Evolutionary conservation across 1,140 invertebrate species (phyloP), one percentile per base, ranked within the genome.

Genomic region (Procambarus clarkii): DNA sequence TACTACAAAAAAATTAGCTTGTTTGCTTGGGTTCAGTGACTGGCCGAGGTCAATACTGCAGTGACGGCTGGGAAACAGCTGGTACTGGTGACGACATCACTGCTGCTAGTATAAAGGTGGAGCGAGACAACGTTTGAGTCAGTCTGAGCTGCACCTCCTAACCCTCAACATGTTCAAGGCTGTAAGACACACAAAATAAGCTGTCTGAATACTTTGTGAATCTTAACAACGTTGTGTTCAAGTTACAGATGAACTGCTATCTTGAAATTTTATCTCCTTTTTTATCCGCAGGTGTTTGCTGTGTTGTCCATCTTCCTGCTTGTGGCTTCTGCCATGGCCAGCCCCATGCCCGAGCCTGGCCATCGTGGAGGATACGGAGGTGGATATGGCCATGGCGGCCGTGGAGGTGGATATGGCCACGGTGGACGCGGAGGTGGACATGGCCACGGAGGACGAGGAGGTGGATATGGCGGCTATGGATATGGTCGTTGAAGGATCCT

Each of bases 331-430:
- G 77, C 45, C 77, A 18, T 79, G 77, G 77, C 77, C 46, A 79
- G 77, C 45, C 77, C 77, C 77, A 34, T 79, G 77, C 77, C 77
- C 15, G 77, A 79, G 7, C 77, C 77, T n/a, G 77, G 77, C 77
- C 48, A 79, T 24, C 24, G 77, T 44, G 69, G 69, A 34, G 7
- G 69, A 1, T 74, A 74, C 34, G 69, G 69, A 34, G 21, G 60
- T 18, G 15, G 60, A 1, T 64, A 64, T 64, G 60, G 60, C 2
- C 48, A 79, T 54, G 77, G 77, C 9, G 44, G 45, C 18, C 3
- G 21, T 13, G 9, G 21, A 44, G 77, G 77, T 21, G 11, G 18
- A 18, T 13, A 21, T 34, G 69, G 69, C 4, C 8, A 13, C 13
- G 50, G 50, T 9, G 8, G 13, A 9, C 8, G 50, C 50, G 50